Conservation (phyloP, 2,888 invertebrate species). For the Steinernema carpocapsae region DNA sequence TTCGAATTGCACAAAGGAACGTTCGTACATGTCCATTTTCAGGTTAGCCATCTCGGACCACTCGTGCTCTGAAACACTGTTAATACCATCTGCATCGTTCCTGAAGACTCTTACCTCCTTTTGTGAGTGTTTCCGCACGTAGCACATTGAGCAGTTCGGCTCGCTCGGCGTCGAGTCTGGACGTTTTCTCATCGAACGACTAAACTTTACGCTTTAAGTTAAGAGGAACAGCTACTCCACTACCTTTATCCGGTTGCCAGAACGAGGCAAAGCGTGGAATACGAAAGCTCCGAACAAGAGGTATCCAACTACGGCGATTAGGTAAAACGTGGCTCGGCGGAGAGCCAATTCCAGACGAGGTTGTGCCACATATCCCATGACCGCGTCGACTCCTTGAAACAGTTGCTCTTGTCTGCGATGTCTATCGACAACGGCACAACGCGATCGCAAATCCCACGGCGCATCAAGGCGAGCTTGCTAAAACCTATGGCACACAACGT, state of each 20-base stretch:
- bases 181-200: conserved; percentile 39
- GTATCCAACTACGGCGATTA: conserved; percentile 54
- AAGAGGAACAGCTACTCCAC: neutral
- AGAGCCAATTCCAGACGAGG: conserved; percentile 63
- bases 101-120: conserved; percentile 41
- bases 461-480: conserved; percentile 3
- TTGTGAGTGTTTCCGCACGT: conserved; percentile 64
- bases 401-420: conserved; percentile 19
- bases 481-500: conserved; percentile 21
- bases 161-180: conserved; percentile 61
- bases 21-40: conserved; percentile 63
- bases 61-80: conserved; percentile 56
- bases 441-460: neutral
- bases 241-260: conserved; percentile 41
- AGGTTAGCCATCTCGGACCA: conserved; percentile 65
- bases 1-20: conserved; percentile 38
- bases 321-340: conserved; percentile 58
- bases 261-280: conserved; percentile 45
- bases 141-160: conserved; percentile 63
- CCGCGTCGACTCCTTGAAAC: conserved; percentile 22
- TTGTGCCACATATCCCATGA: conserved; percentile 45
- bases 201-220: conserved; percentile 33
- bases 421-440: conserved; percentile 31
- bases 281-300: conserved; percentile 56
- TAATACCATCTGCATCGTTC: neutral